Conservation (phyloP, 2,797 vertebrate species). For the Parambassis ranga region DNA sequence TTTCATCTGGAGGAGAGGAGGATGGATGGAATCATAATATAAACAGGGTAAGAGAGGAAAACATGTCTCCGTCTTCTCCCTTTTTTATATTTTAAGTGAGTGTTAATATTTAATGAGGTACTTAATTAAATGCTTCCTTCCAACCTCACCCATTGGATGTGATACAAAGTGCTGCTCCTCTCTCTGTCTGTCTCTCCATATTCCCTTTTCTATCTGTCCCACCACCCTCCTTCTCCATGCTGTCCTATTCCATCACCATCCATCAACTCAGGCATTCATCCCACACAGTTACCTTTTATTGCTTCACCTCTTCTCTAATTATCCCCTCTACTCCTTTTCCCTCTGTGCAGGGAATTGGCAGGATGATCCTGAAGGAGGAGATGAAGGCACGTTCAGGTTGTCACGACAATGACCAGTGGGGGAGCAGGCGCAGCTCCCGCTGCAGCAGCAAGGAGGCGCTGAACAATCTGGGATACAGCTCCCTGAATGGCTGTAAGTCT, state of each 20-base stretch:
- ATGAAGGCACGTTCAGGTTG: slow-evolving; percentile 94
- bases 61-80: slow-evolving; percentile 1
- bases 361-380: slow-evolving; percentile 97
- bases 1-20: slow-evolving; percentile 94
- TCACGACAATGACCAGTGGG: slow-evolving; percentile 90
- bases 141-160: slow-evolving; percentile 15
- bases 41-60: slow-evolving; percentile 83
- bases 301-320: slow-evolving; percentile 4
- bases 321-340: background rate
- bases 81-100: slow-evolving; percentile 22
- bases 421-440: slow-evolving; percentile 87
- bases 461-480: slow-evolving; percentile 85
- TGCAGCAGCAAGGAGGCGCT: slow-evolving; percentile 91
- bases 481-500: slow-evolving; percentile 92
- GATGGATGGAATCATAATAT: slow-evolving; percentile 92
- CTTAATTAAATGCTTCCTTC: slow-evolving; percentile 44
- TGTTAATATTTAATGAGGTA: slow-evolving; percentile 63
- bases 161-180: background rate
- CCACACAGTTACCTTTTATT: slow-evolving; percentile 2
- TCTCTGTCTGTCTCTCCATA: background rate
- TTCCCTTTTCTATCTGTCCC: background rate
- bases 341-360: slow-evolving; percentile 86
- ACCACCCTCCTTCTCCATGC: background rate
- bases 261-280: slow-evolving; percentile 1
- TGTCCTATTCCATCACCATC: slow-evolving; percentile 1